These are phyloP conservation scores for Electrophaes corylata DNA, from an alignment of 2,888 invertebrate species.

Conservation along the genomic window DNA sequence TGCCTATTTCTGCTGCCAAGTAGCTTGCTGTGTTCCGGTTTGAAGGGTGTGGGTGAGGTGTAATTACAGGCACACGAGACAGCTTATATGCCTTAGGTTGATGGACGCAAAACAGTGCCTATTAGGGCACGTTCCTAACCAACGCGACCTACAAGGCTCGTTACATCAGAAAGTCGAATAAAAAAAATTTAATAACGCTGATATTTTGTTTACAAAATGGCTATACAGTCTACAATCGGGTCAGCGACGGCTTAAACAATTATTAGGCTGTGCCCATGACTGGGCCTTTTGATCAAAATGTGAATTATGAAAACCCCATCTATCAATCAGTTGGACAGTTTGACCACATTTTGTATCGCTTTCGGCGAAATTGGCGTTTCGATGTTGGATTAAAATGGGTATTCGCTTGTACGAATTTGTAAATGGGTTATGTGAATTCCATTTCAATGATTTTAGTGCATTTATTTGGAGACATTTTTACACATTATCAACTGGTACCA, in stretches of 20 bases:
- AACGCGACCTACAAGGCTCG: no score
- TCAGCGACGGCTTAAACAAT: neutral
- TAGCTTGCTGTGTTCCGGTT: no score
- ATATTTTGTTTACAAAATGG: neutral
- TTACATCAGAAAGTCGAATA: no score
- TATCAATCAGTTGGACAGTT: slow-evolving; percentile 42
- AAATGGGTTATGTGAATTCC: slow-evolving; percentile 12
- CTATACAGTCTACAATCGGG: neutral
- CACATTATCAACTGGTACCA: no score
- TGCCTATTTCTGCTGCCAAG: no score
- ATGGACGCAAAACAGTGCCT: no score
- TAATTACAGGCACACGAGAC: no score
- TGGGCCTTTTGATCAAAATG: slow-evolving; percentile 24
- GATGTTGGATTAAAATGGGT: slow-evolving; percentile 29
- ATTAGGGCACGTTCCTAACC: no score
- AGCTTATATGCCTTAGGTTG: no score
- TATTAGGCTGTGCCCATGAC: neutral
- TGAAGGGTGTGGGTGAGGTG: no score
- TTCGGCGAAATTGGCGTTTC: slow-evolving; percentile 31
- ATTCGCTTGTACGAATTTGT: slow-evolving; percentile 23
- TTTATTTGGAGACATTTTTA: no score
- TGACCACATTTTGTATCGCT: slow-evolving; percentile 38
- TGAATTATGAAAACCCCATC: slow-evolving; percentile 42
- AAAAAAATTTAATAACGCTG: neutral
- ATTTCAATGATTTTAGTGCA: neutral